Base-by-base conservation (phyloP, 2,113 vertebrate species). In the Carassius auratus region DNA sequence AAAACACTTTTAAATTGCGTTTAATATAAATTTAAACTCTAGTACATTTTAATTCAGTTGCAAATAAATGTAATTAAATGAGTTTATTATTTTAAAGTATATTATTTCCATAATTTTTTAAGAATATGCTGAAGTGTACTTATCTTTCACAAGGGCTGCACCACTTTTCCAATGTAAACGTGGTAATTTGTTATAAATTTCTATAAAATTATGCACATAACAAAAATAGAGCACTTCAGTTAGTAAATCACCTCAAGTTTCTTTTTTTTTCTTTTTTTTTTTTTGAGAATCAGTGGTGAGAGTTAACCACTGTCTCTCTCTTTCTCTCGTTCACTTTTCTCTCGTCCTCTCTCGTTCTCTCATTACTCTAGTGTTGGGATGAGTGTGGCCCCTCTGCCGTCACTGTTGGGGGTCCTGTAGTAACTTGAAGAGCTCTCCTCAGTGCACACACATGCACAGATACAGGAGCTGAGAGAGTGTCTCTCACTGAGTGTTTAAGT, bases 401-500 rank as follows among this genome's bases (percentile, higher is more conserved):
- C 78, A 2, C 69, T 26, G 50, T 57, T 12, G 26, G 26, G 71
- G 50, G 59, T 91, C 91, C 86, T 92, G 91, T 87, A 90, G 86
- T 3, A 36, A 92, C 93, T 92, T 93, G 93, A 26, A 90, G 15
- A 33, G 77, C 75, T 77, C 77, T 83, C 23, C 30, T 76, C 68
- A 30, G 57, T n/a, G 38, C 73, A 86, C 85, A 81, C 77, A 87
- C 81, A 85, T 86, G 57, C 64, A 80, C 91, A 92, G 91, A 92
- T 93, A 93, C 84, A 87, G 89, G 91, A 94, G 89, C 87, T 45
- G 74, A 0, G 90, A 88, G 92, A 87, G 76, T 91, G 85, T 85
- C 73, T 89, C 85, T 88, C 48, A 73, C 38, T 64, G 87, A 89
- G 90, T 89, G 87, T 93, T 92, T 92, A 93, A 92, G 92, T 93